A percentile compares a stretch with the other conserved stretches of the same genome.
Evolutionary conservation across 2,888 invertebrate genomes (phyloP).

Genomic region (Macrosoma leucophasiata): DNA sequence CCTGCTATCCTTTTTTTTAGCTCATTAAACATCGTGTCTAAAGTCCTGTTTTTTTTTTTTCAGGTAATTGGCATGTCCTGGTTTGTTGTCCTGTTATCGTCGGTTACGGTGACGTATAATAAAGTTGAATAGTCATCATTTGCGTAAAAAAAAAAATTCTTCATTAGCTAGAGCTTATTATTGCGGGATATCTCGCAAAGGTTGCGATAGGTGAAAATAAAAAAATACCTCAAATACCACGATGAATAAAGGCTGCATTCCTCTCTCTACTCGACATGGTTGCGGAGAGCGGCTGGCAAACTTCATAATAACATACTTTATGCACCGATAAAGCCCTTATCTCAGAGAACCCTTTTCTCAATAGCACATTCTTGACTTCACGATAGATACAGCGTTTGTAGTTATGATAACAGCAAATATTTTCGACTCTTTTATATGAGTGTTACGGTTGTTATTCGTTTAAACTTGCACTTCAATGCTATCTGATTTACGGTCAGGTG

Average conservation of each 20-base stretch:
- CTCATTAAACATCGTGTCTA: constrained; percentile 6
- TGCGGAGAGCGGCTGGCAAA: constrained; percentile 42
- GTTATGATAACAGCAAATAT: constrained; percentile 26
- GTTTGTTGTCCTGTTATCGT: constrained; percentile 1
- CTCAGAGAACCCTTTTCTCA: constrained; percentile 60
- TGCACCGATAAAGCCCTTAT: constrained; percentile 67
- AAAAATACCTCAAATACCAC: constrained; percentile 48
- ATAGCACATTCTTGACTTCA: constrained; percentile 51
- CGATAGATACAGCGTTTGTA: constrained; percentile 44
- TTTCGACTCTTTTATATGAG: constrained; percentile 35
- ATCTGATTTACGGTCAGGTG: constrained; percentile 62
- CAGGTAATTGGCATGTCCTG: constrained; percentile 35
- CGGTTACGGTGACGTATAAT: constrained; percentile 12
- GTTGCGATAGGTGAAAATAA: constrained; percentile 59
- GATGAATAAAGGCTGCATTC: constrained; percentile 35
- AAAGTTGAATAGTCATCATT: too few relatives aligned
- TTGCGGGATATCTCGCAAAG: too few relatives aligned
- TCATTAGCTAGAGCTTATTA: too few relatives aligned
- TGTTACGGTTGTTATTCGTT: constrained; percentile 40
- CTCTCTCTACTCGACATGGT: constrained; percentile 35
- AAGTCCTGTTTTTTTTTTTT: constrained; percentile 24
- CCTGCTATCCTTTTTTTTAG: too few relatives aligned
- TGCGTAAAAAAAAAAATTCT: too few relatives aligned
- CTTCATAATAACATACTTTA: constrained; percentile 68
- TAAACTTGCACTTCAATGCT: constrained; percentile 29